These are phyloP conservation scores for Zootermopsis nevadensis DNA, from an alignment of 2,888 invertebrate species.

Conservation along the genomic window DNA sequence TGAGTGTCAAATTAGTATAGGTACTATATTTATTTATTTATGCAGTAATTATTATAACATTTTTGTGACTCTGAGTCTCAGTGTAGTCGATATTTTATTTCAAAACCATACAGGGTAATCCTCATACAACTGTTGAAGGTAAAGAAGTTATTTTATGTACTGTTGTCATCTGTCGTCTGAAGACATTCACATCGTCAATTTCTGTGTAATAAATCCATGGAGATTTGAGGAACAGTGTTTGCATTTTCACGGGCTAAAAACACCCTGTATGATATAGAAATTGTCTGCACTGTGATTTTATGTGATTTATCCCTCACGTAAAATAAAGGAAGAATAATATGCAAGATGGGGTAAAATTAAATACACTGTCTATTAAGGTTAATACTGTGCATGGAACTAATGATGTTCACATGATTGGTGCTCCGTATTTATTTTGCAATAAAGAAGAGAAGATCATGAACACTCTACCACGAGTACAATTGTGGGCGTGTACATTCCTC, in stretches of 20 bases:
- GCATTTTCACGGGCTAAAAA: background rate
- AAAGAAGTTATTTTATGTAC: background rate
- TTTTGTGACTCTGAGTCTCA: background rate
- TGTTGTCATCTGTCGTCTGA: background rate
- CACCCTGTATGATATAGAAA: background rate
- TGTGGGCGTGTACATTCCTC: background rate
- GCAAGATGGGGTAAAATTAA: background rate
- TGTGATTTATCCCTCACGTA: background rate
- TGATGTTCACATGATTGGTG: background rate
- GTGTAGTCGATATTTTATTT: background rate
- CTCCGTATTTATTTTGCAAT: background rate
- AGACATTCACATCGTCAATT: slow-evolving; percentile 17
- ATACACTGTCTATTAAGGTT: background rate
- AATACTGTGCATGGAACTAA: background rate
- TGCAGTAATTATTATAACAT: too few species aligned
- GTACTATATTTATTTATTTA: too few species aligned
- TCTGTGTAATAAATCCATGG: background rate
- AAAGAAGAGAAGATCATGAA: background rate
- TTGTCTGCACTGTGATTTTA: background rate
- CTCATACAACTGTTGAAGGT: background rate
- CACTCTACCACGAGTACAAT: background rate
- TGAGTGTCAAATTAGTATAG: too few species aligned
- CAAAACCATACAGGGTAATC: background rate
- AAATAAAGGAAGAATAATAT: background rate
- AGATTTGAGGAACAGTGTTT: background rate